These are phyloP conservation scores for Drosophila navojoa DNA, from an alignment of 1,140 invertebrate species.

Conservation along the genomic window DNA sequence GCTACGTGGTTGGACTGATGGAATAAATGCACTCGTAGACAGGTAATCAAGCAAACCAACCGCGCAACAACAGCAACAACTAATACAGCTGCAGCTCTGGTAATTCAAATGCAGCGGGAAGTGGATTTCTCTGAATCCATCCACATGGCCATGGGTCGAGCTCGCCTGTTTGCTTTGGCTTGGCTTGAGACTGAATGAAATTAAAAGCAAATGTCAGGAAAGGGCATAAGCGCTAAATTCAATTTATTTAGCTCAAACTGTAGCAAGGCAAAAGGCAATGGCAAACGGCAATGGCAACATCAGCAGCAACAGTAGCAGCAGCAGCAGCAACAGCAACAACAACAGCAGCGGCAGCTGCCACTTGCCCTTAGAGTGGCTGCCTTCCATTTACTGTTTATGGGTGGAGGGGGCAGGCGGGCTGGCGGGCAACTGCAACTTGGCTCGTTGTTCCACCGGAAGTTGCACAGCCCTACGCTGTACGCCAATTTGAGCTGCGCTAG, in stretches of 20 bases:
- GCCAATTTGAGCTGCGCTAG: conserved; percentile 66
- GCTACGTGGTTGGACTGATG: neutral
- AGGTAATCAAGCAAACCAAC: conserved; percentile 67
- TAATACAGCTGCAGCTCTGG: conserved; percentile 41
- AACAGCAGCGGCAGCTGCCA: conserved; percentile 18
- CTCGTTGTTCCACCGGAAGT: conserved; percentile 53
- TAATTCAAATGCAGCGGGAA: conserved; percentile 53
- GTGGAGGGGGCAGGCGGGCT: conserved; percentile 41
- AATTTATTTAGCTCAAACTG: conserved; percentile 76
- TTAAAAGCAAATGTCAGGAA: conserved; percentile 74
- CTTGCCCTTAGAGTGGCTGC: conserved; percentile 35
- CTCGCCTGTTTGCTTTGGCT: conserved; percentile 39
- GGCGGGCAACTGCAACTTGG: conserved; percentile 10
- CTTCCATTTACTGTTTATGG: conserved; percentile 71
- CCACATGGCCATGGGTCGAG: conserved; percentile 1
- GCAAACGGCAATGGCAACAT: conserved; percentile 6
- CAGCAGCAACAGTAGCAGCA: conserved; percentile 26
- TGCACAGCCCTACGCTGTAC: conserved; percentile 56
- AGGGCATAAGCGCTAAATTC: conserved; percentile 75
- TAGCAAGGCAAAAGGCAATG: conserved; percentile 44
- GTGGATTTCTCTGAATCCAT: conserved; percentile 32
- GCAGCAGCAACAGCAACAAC: conserved; percentile 35
- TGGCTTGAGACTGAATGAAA: conserved; percentile 73
- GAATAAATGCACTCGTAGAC: conserved; percentile 60
- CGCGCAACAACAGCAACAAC: conserved; percentile 21